Evolutionary conservation across 2,797 vertebrate genomes (phyloP), one percentile per base, ranked within the genome.

Genomic region (Tympanoctomys barrerae): DNA sequence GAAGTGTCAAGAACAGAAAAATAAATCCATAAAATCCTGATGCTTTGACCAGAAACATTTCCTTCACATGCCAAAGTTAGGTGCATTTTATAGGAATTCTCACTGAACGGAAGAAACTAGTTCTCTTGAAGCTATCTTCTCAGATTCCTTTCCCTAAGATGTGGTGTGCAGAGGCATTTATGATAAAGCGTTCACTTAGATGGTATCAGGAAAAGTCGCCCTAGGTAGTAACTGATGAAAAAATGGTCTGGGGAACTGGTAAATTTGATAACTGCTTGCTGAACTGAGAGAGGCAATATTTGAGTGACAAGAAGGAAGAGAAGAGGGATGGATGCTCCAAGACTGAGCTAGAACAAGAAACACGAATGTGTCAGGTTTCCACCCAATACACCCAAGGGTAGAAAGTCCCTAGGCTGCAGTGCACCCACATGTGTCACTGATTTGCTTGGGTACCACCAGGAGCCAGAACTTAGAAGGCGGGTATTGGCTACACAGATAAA

Each of bases 41-140:
- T 19, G 31, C 28, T 91, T 33, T 66, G 64, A 68, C 33, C 18
- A 79, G 59, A 33, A 97, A 89, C 0, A 12, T 3, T 21, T 5
- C 12, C 21, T 0, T 2, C 42, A 8, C 33, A 68, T n/a, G 31
- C 33, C 66, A 68, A 33, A n/a, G 78, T 88, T 62, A n/a, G 52
- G 7, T 31, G 49, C 80, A 33, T 16, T 94, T 96, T 89, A 91
- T 36, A 96, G 64, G 79, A 96, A 94, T 87, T 80, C 68, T 62
- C n/a, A 91, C 26, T 75, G n/a, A 91, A 31, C 28, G 7, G 54
- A 96, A 90, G 49, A 92, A 91, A 90, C 54, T 33, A 94, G 68
- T 21, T 89, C 19, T 82, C 75, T 91, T 70, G 54, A 86, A 85
- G 33, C 82, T 33, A 57, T 84, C 0, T 92, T 91, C 36, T 42